A percentile compares a stretch with the other conserved stretches of the same genome.
phyloP scores from a whole-genome alignment of 2,888 invertebrate genomes.

The Watsonalla cultraria region DNA sequence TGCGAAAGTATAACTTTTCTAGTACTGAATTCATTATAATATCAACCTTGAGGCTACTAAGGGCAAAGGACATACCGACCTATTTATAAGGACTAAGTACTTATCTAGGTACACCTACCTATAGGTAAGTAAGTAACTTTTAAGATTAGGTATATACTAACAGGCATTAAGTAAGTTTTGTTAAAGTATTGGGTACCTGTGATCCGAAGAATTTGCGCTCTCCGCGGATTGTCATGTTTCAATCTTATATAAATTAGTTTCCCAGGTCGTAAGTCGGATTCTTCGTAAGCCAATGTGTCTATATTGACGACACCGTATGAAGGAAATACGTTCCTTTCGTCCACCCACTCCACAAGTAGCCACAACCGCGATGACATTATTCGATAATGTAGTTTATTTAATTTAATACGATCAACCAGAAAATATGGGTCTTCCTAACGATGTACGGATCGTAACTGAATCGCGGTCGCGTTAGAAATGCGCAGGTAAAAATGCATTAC shows the following conservation, averaged over 20 bases:
- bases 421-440: slow-evolving; percentile 1
- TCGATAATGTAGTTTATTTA: slow-evolving; percentile 7
- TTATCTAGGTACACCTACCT: too few species aligned
- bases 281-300: slow-evolving; percentile 27
- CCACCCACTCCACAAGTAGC: slow-evolving; percentile 57
- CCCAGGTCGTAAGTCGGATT: slow-evolving; percentile 36
- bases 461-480: slow-evolving; percentile 2
- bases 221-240: slow-evolving; percentile 28
- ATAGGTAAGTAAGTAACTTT: neutral
- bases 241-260: slow-evolving; percentile 34
- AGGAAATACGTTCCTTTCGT: slow-evolving; percentile 40
- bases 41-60: too few species aligned
- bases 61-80: too few species aligned
- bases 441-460: slow-evolving; percentile 20
- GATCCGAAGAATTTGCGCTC: slow-evolving; percentile 43
- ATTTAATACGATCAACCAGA: neutral
- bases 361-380: slow-evolving; percentile 44
- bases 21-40: too few species aligned
- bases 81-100: too few species aligned
- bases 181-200: slow-evolving; percentile 35
- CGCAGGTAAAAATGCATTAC: slow-evolving; percentile 30
- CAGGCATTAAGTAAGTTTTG: too few species aligned
- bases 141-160: too few species aligned
- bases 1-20: too few species aligned
- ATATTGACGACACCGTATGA: slow-evolving; percentile 44